Evolutionary conservation across 2,113 vertebrate species (phyloP), one percentile per base, ranked within the genome.

Genomic region (Tapirus terrestris): DNA sequence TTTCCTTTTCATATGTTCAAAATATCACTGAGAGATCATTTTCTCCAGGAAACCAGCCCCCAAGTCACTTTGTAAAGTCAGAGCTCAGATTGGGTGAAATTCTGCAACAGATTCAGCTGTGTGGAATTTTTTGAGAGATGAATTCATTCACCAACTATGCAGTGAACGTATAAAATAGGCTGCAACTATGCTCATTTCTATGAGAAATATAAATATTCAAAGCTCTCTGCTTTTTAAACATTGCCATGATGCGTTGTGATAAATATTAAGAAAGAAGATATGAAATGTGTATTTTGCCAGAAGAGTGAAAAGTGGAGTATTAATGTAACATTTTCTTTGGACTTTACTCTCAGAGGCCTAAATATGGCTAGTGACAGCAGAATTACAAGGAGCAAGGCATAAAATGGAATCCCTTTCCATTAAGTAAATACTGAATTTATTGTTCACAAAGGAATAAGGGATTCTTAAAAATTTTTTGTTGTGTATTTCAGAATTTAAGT

Each of bases 221-320:
- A 86, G 27, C 67, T 60, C 8, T 94, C 31, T 75, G 48, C 23
- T 45, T 89, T 94, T 67, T 60, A 96, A 94, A 88, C 31, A 80
- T 70, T 48, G 8, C 3, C 23, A 45, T 31, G 73, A 90, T 36
- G 7, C 87, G 10, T 65, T 90, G 60, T 65, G 58, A 84, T 83
- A 90, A 90, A 90, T 92, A 94, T 83, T 94, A 70, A 70, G 63
- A 43, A 68, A 75, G 21, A 93, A 96, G 21, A 33, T 20, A 56
- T 84, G 51, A 70, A 63, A 80, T 84, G 10, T 33, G 10, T 75
- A 75, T 87, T 73, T 92, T 87, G 27, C 27, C 68, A 58, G 14
- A 93, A 61, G 39, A 73, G 33, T 43, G 33, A 60, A 77, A 80
- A 92, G 3, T 2, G 39, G 7, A 80, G 21, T 89, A 56, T 95